These are phyloP conservation scores for Regulus satrapa DNA, from an alignment of 2,113 vertebrate genomes.

Conservation along the genomic window DNA sequence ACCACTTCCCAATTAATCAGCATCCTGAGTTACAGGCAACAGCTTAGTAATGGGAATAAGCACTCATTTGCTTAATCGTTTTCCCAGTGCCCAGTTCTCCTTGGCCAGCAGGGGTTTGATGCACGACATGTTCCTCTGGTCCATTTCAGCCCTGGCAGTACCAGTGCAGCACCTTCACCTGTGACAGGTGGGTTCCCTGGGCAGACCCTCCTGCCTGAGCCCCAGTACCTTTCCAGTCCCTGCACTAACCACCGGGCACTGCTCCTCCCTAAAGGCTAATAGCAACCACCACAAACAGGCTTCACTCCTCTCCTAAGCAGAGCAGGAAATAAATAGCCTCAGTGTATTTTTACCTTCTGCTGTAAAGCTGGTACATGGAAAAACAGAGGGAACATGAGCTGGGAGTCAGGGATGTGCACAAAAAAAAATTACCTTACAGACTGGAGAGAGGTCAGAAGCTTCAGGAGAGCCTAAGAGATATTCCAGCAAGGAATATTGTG, in stretches of 20 bases:
- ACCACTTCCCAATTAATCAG: background rate
- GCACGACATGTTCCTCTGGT: accelerated
- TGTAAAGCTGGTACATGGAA: background rate
- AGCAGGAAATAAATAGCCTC: background rate
- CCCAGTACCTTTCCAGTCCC: background rate
- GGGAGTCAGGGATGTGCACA: background rate
- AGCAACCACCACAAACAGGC: background rate
- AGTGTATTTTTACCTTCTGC: background rate
- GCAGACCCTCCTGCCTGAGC: background rate
- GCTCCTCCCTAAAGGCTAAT: background rate
- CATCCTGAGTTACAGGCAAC: background rate
- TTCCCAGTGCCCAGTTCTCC: background rate
- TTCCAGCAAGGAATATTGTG: background rate
- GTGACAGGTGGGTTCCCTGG: background rate
- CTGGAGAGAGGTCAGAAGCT: background rate
- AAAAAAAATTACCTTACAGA: background rate
- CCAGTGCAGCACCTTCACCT: background rate
- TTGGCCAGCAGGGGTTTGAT: background rate
- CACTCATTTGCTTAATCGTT: background rate
- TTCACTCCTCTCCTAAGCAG: background rate
- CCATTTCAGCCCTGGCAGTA: background rate
- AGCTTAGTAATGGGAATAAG: background rate
- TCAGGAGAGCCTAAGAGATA: background rate
- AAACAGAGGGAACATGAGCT: background rate
- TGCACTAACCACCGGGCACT: background rate